phyloP scores from a whole-genome alignment of 2,888 invertebrate genomes.

The Hirtodrosophila histrioides region DNA sequence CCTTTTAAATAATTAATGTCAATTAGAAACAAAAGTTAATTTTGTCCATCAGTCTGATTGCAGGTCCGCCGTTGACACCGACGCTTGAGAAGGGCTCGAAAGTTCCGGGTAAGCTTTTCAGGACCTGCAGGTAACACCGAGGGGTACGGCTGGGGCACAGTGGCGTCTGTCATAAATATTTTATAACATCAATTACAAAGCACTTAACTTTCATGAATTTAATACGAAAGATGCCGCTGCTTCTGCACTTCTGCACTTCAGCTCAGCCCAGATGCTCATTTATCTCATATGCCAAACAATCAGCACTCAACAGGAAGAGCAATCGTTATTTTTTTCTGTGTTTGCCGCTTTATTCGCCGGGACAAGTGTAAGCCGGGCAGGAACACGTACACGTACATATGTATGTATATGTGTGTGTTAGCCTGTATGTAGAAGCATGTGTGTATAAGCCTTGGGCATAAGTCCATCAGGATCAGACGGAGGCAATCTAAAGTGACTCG shows the following conservation, averaged over 20 bases:
- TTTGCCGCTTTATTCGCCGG: conserved; percentile 36
- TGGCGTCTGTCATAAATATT: conserved; percentile 83
- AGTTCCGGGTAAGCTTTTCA: conserved; percentile 7
- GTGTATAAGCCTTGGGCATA: conserved; percentile 54
- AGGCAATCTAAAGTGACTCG: conserved; percentile 60
- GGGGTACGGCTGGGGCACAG: not conserved
- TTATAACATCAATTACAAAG: conserved; percentile 85
- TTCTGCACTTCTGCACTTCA: conserved; percentile 32
- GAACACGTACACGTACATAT: conserved; percentile 39
- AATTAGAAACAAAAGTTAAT: conserved; percentile 78
- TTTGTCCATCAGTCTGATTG: conserved; percentile 59
- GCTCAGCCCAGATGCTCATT: conserved; percentile 57
- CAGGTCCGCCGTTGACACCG: not conserved
- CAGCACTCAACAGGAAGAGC: conserved; percentile 61
- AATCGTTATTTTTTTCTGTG: conserved; percentile 46
- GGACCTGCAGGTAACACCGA: conserved; percentile 31
- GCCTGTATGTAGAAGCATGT: conserved; percentile 3
- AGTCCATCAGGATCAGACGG: conserved; percentile 69
- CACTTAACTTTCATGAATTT: conserved; percentile 84
- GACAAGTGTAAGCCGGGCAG: conserved; percentile 77
- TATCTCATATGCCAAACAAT: conserved; percentile 76
- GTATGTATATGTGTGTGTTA: conserved; percentile 8
- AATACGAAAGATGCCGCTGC: conserved; percentile 75
- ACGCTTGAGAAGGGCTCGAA: conserved; percentile 21
- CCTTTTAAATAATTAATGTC: conserved; percentile 83